A percentile compares a stretch with the other conserved stretches of the same genome.
These are phyloP conservation scores for Astreopora myriophthalma DNA, from an alignment of 64 coral and sea anemone species.

Conservation along the genomic window DNA sequence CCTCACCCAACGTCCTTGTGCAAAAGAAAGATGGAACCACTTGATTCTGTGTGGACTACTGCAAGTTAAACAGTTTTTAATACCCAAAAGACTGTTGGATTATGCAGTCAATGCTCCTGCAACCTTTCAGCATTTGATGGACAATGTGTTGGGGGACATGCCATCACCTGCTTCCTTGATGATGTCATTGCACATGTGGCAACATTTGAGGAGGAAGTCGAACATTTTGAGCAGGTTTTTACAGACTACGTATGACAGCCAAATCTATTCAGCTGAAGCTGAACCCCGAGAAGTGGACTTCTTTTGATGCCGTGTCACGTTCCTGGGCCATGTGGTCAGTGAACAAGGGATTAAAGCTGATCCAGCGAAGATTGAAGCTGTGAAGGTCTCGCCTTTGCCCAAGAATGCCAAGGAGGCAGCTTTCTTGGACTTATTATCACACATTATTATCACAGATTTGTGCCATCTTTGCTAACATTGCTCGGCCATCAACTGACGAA, in stretches of 20 bases:
- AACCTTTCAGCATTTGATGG: not conserved
- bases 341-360: conserved; percentile 30
- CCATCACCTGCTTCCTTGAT: too few species aligned
- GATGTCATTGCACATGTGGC: not conserved
- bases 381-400: not conserved
- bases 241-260: not conserved
- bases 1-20: not conserved
- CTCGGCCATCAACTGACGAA: too few species aligned
- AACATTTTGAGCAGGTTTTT: not conserved
- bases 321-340: conserved; percentile 35
- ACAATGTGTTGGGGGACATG: too few species aligned
- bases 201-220: not conserved
- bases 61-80: not conserved
- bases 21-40: conserved; percentile 29
- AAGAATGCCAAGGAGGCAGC: not conserved
- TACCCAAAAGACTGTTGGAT: too few species aligned
- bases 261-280: not conserved
- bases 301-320: not conserved
- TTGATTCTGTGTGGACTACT: not conserved
- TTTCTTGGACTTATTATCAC: not conserved
- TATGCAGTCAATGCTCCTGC: too few species aligned
- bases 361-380: conserved; percentile 37
- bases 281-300: not conserved
- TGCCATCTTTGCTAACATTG: too few species aligned
- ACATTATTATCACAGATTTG: too few species aligned